Conservation (phyloP, 2,888 invertebrate species). For the Apocheima hispidaria region DNA sequence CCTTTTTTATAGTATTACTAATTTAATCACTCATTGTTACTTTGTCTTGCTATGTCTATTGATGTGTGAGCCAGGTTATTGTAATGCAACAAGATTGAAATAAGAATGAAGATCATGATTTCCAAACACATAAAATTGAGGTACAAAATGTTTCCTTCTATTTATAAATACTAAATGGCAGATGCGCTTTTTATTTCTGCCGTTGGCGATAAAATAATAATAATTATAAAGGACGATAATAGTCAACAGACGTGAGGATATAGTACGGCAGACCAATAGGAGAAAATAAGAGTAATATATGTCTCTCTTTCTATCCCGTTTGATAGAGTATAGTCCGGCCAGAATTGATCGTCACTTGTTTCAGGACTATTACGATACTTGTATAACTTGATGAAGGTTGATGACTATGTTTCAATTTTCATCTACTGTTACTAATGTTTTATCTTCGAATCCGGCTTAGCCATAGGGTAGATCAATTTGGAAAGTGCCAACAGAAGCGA, state of each 20-base stretch:
- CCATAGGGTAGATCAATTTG: conserved; percentile 51
- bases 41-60: background rate
- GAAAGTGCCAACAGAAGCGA: conserved; percentile 78
- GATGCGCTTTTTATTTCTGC: background rate
- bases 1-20: background rate
- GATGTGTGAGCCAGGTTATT: background rate
- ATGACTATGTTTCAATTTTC: too few relatives aligned
- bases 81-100: background rate
- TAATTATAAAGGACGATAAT: too few relatives aligned
- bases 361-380: too few relatives aligned
- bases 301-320: too few relatives aligned
- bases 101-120: background rate
- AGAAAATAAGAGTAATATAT: too few relatives aligned
- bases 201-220: background rate
- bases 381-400: too few relatives aligned
- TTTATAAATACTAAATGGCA: background rate
- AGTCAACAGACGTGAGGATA: too few relatives aligned
- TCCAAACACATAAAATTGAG: background rate
- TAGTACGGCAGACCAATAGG: too few relatives aligned
- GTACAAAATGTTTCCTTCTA: background rate
- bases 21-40: background rate
- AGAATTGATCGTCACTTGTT: too few relatives aligned
- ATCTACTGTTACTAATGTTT: too few relatives aligned
- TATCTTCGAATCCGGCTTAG: background rate
- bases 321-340: too few relatives aligned